phyloP scores from a whole-genome alignment of 2,113 vertebrate genomes.

The Nibea coibor region DNA sequence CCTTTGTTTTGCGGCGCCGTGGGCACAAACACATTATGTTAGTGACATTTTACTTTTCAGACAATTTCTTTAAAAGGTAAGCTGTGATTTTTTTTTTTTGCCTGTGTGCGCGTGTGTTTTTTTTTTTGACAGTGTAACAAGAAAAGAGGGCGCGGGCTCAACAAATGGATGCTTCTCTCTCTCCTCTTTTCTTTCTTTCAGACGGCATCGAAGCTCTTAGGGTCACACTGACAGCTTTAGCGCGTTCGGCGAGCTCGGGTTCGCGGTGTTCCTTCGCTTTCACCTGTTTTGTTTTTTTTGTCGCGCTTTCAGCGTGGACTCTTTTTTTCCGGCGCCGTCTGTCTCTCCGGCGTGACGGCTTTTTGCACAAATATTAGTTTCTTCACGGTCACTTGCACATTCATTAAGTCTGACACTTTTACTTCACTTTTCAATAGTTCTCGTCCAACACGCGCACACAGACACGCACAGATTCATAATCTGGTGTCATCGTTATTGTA shows the following conservation, averaged over 20 bases:
- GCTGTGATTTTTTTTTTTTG: neutral
- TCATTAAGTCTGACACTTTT: neutral
- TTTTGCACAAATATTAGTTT: slow-evolving; percentile 8
- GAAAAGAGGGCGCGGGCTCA: slow-evolving; percentile 19
- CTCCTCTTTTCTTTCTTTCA: slow-evolving; percentile 18
- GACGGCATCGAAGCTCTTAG: slow-evolving; percentile 24
- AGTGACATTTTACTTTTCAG: slow-evolving; percentile 39
- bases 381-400: neutral
- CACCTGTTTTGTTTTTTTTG: slow-evolving; percentile 2
- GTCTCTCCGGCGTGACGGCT: neutral
- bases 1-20: slow-evolving; percentile 4
- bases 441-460: neutral
- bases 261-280: slow-evolving; percentile 22
- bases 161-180: slow-evolving; percentile 33
- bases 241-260: slow-evolving; percentile 20
- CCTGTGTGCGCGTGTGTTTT: too few species aligned
- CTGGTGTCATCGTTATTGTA: slow-evolving; percentile 8
- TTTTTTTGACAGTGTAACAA: slow-evolving; percentile 39
- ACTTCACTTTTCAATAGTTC: slow-evolving; percentile 8
- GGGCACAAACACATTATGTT: slow-evolving; percentile 25
- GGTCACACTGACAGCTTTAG: slow-evolving; percentile 23
- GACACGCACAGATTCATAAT: slow-evolving; percentile 5
- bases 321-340: neutral
- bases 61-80: slow-evolving; percentile 34
- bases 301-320: slow-evolving; percentile 9